Percentiles rank a stretch among this genome's conserved stretches.
phyloP scores from a whole-genome alignment of 2,797 vertebrate species.

The Sebastes taczanowskii region DNA sequence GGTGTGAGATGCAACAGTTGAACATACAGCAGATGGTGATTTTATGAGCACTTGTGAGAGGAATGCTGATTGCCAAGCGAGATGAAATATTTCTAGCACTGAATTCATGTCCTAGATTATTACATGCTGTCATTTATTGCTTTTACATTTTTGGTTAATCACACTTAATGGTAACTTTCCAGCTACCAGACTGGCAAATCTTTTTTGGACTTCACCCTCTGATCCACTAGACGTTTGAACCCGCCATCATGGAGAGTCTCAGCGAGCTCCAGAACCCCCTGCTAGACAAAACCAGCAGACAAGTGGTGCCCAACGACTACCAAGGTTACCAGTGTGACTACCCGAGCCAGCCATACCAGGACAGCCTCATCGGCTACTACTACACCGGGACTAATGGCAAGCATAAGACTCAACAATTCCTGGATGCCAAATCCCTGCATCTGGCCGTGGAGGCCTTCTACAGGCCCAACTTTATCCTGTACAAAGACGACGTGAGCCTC shows the following conservation, averaged over 20 bases:
- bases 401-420: conserved; percentile 87
- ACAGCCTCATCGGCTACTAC: conserved; percentile 89
- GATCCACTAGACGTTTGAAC: conserved; percentile 34
- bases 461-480: conserved; percentile 88
- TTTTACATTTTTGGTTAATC: background rate
- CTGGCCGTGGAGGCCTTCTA: conserved; percentile 92
- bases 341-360: conserved; percentile 82
- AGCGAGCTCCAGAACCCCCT: conserved; percentile 91
- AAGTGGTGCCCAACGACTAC: conserved; percentile 78
- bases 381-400: conserved; percentile 78
- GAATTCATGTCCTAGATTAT: conserved; percentile 17
- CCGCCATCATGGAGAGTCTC: conserved; percentile 87
- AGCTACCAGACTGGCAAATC: conserved; percentile 53
- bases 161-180: conserved; percentile 18
- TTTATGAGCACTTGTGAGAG: conserved; percentile 54
- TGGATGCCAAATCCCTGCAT: conserved; percentile 92
- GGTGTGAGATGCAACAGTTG: conserved; percentile 59
- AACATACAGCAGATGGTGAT: conserved; percentile 73
- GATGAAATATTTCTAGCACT: conserved; percentile 32
- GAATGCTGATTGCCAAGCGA: conserved; percentile 55
- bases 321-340: conserved; percentile 86
- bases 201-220: conserved; percentile 35
- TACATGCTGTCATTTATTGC: conserved; percentile 9
- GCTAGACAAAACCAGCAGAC: conserved; percentile 83
- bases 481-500: conserved; percentile 84